phyloP scores from a whole-genome alignment of 2,113 vertebrate species.

The Archilochus colubris region DNA sequence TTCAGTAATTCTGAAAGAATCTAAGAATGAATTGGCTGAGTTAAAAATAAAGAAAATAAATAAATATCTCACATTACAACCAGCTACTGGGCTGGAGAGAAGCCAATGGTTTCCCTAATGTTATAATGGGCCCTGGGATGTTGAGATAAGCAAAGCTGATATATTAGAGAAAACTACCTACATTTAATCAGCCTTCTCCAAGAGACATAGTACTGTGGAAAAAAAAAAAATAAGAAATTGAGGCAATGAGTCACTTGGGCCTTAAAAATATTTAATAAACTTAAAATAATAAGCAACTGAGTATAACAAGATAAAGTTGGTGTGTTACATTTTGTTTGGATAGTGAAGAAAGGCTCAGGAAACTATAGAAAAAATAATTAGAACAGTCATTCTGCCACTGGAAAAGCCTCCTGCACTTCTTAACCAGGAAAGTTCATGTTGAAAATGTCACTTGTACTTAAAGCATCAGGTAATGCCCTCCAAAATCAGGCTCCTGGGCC shows the following conservation, averaged over 20 bases:
- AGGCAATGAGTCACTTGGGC: background rate
- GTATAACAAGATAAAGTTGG: background rate
- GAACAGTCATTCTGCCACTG: background rate
- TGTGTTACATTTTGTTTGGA: background rate
- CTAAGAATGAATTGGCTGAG: background rate
- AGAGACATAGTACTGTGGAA: background rate
- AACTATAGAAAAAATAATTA: background rate
- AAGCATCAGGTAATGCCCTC: background rate
- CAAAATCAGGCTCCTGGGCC: background rate
- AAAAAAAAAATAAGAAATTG: background rate
- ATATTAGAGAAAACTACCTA: background rate
- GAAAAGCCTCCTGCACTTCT: background rate
- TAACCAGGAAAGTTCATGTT: background rate
- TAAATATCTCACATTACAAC: background rate
- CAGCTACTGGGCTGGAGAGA: background rate
- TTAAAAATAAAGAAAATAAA: background rate
- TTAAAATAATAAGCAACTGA: slow-evolving; percentile 20
- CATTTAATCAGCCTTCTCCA: background rate
- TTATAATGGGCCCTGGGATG: background rate
- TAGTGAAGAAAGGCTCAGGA: background rate
- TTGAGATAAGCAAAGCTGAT: background rate
- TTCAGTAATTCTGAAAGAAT: background rate
- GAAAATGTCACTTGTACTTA: too few relatives aligned
- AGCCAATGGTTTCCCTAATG: background rate
- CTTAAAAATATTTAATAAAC: background rate